phyloP scores from a whole-genome alignment of 2,113 vertebrate genomes.

The Tiliqua scincoides region DNA sequence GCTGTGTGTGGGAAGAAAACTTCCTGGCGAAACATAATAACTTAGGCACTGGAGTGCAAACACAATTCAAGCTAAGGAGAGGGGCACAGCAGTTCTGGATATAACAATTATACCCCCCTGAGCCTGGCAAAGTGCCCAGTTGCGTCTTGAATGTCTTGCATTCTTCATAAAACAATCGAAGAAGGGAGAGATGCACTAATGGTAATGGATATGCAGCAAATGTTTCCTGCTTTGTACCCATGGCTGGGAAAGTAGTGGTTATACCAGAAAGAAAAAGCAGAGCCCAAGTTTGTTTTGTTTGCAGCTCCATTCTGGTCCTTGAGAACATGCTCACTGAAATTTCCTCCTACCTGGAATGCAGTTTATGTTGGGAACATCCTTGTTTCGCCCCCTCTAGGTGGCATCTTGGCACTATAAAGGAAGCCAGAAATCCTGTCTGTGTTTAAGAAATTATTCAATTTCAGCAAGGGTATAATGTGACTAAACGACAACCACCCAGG shows the following conservation, averaged over 20 bases:
- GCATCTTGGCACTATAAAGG: conserved; percentile 60
- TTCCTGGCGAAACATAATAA: neutral
- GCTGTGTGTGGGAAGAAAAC: neutral
- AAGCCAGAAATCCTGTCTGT: neutral
- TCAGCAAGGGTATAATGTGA: conserved; percentile 6
- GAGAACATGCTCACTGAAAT: neutral
- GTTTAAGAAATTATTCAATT: conserved; percentile 22
- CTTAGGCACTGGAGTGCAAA: too few relatives aligned
- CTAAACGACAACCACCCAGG: conserved; percentile 4
- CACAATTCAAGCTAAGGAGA: neutral
- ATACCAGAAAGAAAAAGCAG: neutral
- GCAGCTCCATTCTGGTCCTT: neutral
- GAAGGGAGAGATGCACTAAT: neutral
- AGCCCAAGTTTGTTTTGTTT: neutral
- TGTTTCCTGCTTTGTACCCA: neutral
- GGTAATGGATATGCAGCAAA: neutral
- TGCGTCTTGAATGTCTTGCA: neutral
- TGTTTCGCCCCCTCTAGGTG: conserved; percentile 64
- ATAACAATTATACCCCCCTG: neutral
- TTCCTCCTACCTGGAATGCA: neutral
- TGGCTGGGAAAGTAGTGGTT: neutral
- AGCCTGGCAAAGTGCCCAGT: neutral
- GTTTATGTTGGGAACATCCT: neutral
- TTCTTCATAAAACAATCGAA: neutral
- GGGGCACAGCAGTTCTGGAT: too few relatives aligned